These are phyloP conservation scores for Ammospiza maritima DNA, from an alignment of 2,797 vertebrate genomes.

Conservation along the genomic window DNA sequence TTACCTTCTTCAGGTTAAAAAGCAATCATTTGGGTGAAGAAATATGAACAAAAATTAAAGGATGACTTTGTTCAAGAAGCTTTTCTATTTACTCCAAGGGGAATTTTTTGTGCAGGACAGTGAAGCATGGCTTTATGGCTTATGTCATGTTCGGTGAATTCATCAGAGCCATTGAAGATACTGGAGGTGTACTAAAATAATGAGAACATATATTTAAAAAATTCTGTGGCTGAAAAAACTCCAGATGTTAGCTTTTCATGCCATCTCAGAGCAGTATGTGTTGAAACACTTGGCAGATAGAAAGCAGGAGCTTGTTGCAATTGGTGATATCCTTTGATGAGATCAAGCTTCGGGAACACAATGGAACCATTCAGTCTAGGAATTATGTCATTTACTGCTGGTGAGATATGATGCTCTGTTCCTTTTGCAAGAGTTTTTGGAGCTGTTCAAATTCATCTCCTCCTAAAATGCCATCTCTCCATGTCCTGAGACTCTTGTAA, in stretches of 20 bases:
- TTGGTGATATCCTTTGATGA: constrained; percentile 46
- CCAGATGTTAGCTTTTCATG: constrained; percentile 26
- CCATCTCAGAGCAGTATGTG: background rate
- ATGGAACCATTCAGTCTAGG: constrained; percentile 3
- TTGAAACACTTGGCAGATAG: constrained; percentile 39
- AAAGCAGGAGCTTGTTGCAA: constrained; percentile 35
- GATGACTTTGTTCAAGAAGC: background rate
- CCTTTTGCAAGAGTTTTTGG: background rate
- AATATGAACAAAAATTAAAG: background rate
- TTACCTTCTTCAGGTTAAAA: background rate
- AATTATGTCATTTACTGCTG: constrained; percentile 34
- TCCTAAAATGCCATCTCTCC: background rate
- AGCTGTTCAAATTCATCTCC: background rate
- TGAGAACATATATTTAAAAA: background rate
- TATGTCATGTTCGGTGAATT: background rate
- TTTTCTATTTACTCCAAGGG: background rate
- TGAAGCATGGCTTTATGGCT: background rate
- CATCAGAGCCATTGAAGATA: background rate
- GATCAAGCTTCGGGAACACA: constrained; percentile 33
- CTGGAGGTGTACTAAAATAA: background rate
- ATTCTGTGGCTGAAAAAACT: background rate
- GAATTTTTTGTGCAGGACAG: background rate
- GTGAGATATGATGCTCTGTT: background rate
- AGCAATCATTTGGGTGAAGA: background rate
- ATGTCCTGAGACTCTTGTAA: background rate